Conservation (phyloP, 1,140 invertebrate genomes). For the Habropoda laboriosa region DNA sequence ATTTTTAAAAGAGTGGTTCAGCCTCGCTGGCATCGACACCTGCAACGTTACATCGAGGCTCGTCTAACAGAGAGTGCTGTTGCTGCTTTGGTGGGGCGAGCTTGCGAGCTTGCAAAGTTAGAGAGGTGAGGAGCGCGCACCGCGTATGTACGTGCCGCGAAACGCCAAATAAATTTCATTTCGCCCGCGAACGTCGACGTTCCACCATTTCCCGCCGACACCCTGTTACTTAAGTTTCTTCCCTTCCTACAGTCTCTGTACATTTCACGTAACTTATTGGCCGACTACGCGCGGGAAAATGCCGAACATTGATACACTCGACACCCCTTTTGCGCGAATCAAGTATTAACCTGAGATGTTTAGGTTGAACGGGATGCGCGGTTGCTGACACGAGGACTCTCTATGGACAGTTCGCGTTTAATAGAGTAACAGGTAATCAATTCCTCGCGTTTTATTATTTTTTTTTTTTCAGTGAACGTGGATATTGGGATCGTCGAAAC, state of each 20-base stretch:
- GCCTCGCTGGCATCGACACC: slow-evolving; percentile 12
- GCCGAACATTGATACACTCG: not conserved
- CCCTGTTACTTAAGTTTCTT: not conserved
- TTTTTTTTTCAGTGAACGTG: no score
- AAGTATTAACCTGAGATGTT: not conserved
- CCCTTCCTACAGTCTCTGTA: no score
- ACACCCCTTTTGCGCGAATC: not conserved
- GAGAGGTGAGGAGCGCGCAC: no score
- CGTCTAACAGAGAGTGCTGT: no score
- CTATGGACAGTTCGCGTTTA: no score
- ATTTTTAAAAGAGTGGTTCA: slow-evolving; percentile 40
- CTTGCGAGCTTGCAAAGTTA: no score
- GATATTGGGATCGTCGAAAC: no score
- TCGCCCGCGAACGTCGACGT: no score
- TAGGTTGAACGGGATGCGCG: not conserved
- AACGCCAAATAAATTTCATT: slow-evolving; percentile 12
- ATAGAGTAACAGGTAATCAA: no score
- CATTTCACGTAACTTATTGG: not conserved
- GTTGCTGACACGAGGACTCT: not conserved
- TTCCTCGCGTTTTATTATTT: no score
- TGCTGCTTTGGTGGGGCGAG: no score
- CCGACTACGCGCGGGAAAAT: not conserved
- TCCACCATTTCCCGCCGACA: no score
- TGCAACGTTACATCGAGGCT: not conserved
- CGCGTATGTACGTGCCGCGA: not conserved